Evolutionary conservation across 1,140 invertebrate genomes (phyloP).

Genomic region (Orchestia grillus): DNA sequence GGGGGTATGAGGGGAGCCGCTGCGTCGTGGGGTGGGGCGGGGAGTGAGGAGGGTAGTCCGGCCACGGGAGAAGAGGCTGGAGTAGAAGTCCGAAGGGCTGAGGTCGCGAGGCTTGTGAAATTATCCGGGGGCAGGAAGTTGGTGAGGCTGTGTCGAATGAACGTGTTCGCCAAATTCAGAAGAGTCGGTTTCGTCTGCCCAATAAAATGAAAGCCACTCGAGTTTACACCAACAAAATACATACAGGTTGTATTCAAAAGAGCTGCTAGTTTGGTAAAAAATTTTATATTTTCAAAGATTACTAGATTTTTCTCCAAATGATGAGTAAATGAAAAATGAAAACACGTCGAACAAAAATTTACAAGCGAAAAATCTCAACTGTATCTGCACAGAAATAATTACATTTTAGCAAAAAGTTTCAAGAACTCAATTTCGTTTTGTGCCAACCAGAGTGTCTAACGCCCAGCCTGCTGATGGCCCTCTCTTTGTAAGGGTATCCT

Average conservation of each 20-base stretch:
- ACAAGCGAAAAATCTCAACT: too few relatives aligned
- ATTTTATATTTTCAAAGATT: not conserved
- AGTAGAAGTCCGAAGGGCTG: not conserved
- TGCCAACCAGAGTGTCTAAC: too few relatives aligned
- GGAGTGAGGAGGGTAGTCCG: not conserved
- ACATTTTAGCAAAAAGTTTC: too few relatives aligned
- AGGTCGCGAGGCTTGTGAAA: not conserved
- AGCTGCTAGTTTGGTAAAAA: not conserved
- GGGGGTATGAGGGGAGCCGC: not conserved
- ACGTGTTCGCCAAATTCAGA: not conserved
- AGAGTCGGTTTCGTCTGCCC: constrained; percentile 19
- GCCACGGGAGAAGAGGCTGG: not conserved
- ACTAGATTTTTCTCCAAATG: not conserved
- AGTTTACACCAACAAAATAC: not conserved
- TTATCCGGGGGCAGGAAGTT: constrained; percentile 35
- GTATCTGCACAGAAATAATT: too few relatives aligned
- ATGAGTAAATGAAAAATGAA: not conserved
- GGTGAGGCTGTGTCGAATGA: not conserved
- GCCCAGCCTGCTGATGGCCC: too few relatives aligned
- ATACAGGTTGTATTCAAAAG: not conserved
- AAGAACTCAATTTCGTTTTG: too few relatives aligned
- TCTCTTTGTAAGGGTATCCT: too few relatives aligned
- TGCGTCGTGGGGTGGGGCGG: not conserved
- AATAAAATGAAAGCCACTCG: not conserved
- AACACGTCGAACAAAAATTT: too few relatives aligned